Conservation (phyloP, 2,797 vertebrate species). For the Dromococcyx pavoninus region DNA sequence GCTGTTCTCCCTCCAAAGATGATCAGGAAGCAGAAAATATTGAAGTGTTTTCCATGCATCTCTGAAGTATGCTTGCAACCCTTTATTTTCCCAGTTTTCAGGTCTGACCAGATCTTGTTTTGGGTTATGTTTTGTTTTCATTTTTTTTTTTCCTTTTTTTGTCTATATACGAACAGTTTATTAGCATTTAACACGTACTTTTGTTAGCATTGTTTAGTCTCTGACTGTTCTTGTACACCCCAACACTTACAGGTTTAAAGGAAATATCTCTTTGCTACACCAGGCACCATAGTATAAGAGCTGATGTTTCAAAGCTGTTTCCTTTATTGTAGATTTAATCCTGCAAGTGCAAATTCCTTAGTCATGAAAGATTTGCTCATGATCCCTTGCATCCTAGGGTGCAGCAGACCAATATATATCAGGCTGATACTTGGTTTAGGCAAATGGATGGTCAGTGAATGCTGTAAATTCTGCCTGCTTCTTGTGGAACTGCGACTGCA, state of each 20-base stretch:
- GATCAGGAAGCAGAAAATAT: background rate
- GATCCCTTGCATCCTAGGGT: background rate
- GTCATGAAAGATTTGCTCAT: background rate
- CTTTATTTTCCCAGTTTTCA: background rate
- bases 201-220: background rate
- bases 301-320: background rate
- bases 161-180: background rate
- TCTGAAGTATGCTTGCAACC: fast-evolving
- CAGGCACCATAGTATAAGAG: background rate
- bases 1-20: background rate
- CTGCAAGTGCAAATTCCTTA: background rate
- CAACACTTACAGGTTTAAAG: background rate
- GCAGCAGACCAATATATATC: background rate
- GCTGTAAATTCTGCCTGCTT: background rate
- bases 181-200: background rate
- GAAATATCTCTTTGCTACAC: background rate
- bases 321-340: background rate
- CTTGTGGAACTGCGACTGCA: background rate
- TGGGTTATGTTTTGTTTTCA: too few relatives aligned
- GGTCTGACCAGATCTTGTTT: background rate
- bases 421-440: background rate
- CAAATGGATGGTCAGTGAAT: background rate
- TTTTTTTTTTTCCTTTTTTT: background rate
- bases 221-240: background rate
- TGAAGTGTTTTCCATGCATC: background rate